These are phyloP conservation scores for Bombus confusus DNA, from an alignment of 1,140 invertebrate species.

Conservation along the genomic window DNA sequence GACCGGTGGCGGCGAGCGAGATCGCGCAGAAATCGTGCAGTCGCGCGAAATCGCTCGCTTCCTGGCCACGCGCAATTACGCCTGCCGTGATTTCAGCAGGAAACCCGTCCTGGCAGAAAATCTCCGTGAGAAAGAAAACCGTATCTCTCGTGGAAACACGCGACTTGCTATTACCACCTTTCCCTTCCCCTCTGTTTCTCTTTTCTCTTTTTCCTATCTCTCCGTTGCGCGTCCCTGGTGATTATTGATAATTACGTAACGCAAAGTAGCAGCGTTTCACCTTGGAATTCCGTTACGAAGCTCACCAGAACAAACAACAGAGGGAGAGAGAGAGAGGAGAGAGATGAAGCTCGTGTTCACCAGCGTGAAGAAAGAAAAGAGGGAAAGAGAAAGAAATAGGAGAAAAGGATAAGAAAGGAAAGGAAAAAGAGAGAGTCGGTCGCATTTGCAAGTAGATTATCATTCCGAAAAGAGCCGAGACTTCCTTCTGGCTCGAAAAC, in stretches of 20 bases:
- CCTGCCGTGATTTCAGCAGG: neutral
- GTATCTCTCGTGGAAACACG: neutral
- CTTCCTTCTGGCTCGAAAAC: conserved; percentile 70
- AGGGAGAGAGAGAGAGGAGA: neutral
- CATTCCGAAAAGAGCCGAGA: conserved; percentile 66
- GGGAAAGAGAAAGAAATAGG: neutral
- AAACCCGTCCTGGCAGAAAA: neutral
- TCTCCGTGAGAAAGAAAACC: conserved; percentile 32
- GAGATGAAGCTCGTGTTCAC: neutral
- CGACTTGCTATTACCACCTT: too few relatives aligned
- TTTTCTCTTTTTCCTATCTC: neutral
- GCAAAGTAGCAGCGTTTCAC: conserved; percentile 8
- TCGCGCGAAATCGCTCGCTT: conserved; percentile 17
- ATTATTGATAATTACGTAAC: conserved; percentile 64
- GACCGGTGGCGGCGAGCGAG: neutral
- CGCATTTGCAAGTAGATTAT: conserved; percentile 74
- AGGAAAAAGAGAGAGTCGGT: conserved; percentile 26
- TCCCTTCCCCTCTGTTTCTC: too few relatives aligned
- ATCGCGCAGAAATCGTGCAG: neutral
- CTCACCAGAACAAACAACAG: conserved; percentile 25
- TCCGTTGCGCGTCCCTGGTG: conserved; percentile 9
- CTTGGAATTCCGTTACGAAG: conserved; percentile 7
- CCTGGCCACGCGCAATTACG: conserved; percentile 25
- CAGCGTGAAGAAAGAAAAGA: neutral
- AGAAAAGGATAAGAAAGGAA: neutral